Conservation (phyloP, 2,113 vertebrate species). For the Mustela nigripes region DNA sequence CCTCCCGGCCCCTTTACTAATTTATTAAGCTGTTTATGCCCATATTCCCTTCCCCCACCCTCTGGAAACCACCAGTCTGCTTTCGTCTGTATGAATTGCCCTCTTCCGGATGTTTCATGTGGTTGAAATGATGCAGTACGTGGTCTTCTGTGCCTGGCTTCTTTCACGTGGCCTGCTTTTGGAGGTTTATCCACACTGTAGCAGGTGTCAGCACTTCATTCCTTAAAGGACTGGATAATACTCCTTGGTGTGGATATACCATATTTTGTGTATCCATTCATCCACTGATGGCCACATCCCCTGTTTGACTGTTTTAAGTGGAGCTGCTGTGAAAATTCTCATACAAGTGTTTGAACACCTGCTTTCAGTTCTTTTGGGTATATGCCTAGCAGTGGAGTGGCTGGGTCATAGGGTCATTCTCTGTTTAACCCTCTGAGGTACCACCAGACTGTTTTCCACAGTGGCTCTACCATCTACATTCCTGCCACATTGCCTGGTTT, state of each 20-base stretch:
- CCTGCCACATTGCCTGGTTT: background rate
- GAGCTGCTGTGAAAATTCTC: background rate
- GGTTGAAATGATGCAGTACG: background rate
- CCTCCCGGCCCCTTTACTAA: background rate
- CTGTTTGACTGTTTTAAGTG: background rate
- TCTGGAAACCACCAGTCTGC: background rate
- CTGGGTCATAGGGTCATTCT: background rate
- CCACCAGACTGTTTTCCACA: background rate
- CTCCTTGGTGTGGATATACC: background rate
- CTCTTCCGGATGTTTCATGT: background rate
- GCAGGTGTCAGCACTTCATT: no score
- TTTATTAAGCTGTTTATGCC: background rate
- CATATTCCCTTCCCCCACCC: background rate
- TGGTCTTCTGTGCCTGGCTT: background rate
- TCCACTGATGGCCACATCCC: background rate
- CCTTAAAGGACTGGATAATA: background rate
- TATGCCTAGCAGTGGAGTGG: background rate
- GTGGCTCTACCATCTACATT: background rate
- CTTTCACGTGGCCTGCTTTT: background rate
- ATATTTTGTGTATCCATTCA: background rate
- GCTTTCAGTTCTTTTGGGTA: background rate
- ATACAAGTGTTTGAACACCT: background rate
- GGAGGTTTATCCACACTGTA: background rate
- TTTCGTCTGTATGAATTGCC: background rate
- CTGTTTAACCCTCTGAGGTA: background rate